Conservation (phyloP, 2,888 invertebrate species). For the Muscina levida region DNA sequence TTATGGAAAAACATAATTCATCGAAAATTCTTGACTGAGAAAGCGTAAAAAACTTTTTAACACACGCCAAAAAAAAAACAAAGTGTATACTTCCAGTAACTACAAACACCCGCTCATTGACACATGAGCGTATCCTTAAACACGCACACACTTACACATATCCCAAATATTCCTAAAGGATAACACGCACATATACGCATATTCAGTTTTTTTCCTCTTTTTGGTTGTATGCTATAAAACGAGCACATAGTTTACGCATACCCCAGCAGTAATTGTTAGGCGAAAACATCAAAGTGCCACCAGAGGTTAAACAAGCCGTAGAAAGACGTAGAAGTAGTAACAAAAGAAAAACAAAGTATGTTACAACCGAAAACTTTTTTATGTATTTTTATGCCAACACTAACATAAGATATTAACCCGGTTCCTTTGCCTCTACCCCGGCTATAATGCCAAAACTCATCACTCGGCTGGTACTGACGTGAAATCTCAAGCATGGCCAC, state of each 20-base stretch:
- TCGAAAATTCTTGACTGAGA: conserved; percentile 55
- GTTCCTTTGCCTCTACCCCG: background rate
- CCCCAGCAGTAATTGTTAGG: conserved; percentile 47
- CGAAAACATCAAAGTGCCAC: conserved; percentile 17
- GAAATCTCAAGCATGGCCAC: background rate
- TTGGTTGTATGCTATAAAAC: background rate
- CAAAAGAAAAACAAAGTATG: conserved; percentile 50
- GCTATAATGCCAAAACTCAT: background rate
- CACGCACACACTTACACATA: conserved; percentile 1
- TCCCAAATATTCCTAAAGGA: conserved; percentile 1
- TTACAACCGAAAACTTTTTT: conserved; percentile 46
- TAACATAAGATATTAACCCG: conserved; percentile 53
- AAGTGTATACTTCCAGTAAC: background rate
- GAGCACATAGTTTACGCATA: conserved; percentile 50
- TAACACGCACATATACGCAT: background rate
- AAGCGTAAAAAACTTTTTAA: conserved; percentile 60
- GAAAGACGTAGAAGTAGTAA: conserved; percentile 18
- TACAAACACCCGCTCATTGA: background rate
- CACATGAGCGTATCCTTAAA: too few species aligned
- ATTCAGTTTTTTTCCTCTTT: too few species aligned
- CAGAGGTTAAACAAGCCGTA: background rate
- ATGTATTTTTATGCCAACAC: conserved; percentile 45
- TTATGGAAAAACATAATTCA: conserved; percentile 56
- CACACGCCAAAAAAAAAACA: conserved; percentile 54
- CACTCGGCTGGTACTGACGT: background rate